Base-by-base conservation (phyloP, 2,797 vertebrate species). In the Moxostoma hubbsi region DNA sequence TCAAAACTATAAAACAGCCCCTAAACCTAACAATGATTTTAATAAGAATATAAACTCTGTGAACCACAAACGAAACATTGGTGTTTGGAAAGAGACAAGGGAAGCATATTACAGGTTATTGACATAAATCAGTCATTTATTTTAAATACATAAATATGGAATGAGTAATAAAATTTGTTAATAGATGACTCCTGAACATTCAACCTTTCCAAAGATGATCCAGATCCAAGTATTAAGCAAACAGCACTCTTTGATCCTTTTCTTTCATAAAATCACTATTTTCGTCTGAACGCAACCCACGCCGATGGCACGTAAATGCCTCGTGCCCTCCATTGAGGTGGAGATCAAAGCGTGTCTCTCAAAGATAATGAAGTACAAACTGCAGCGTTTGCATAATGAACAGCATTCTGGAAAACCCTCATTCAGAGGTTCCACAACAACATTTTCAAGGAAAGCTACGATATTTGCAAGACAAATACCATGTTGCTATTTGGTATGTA, bases 341-440 rank as follows among this genome's bases (percentile, higher is more conserved):
- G 9, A 43, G 36, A 71, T 76, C 43, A 81, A 76, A 76, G 79
- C 58, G 7, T 12, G 46, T 64, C 67, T 70, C 66, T 73, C 62
- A 46, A 55, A 24, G 6, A 67, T 49, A 55, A 77, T 61, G 61
- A 81, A 63, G 24, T 62, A 58, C 61, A 66, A 63, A 50, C 64
- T 63, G 69, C 7, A 6, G 9, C 47, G 36, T 82, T 77, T 77
- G 68, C 74, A 77, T 77, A 82, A 73, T 73, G 61, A 53, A 70
- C 36, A 45, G 2, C 9, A 9, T 53, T 6, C 43, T 75, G 16
- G 50, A 61, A 24, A 61, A 24, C 45, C 53, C 62, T 70, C 12
- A 18, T 50, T 36, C 18, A 50, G 66, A 57, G 9, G 18, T 57
- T 61, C 36, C 10, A 12, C 24, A 24, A 45, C 0, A 16, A 55